Percentiles rank a stretch among this genome's conserved stretches.
phyloP scores from a whole-genome alignment of 2,113 vertebrate genomes.

The Pimephales promelas region DNA sequence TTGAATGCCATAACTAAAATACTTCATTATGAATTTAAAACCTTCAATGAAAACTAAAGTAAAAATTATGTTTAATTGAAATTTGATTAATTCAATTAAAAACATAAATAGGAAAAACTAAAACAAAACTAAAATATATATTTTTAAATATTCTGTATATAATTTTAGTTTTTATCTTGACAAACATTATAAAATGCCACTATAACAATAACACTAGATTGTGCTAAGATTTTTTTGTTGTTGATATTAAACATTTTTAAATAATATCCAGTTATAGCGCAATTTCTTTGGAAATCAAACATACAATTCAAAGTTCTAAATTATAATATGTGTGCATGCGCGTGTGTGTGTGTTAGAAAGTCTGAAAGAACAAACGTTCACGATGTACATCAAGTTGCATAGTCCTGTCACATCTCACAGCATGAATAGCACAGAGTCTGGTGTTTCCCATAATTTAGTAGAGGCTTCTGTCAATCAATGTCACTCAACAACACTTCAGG shows the following conservation, averaged over 20 bases:
- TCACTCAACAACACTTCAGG: conserved; percentile 45
- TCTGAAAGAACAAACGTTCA: conserved; percentile 20
- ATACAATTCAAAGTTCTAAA: not conserved
- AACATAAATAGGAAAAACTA: not conserved
- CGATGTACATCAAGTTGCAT: conserved; percentile 7
- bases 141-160: too few relatives aligned
- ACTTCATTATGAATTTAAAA: not conserved
- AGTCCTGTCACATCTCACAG: conserved; percentile 39
- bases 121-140: not conserved
- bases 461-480: conserved; percentile 54
- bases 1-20: not conserved
- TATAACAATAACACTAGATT: too few relatives aligned
- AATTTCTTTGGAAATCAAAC: too few relatives aligned
- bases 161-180: too few relatives aligned
- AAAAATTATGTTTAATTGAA: not conserved
- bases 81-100: not conserved
- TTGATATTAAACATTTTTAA: too few relatives aligned
- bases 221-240: too few relatives aligned
- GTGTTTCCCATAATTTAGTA: conserved; percentile 55
- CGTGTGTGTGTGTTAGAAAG: not conserved
- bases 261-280: too few relatives aligned
- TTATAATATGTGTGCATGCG: not conserved
- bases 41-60: not conserved
- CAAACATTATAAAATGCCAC: too few relatives aligned
- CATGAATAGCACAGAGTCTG: conserved; percentile 47